A percentile compares a stretch with the other conserved stretches of the same genome.
phyloP scores from a whole-genome alignment of 2,888 invertebrate genomes.

The Alsophila aescularia region DNA sequence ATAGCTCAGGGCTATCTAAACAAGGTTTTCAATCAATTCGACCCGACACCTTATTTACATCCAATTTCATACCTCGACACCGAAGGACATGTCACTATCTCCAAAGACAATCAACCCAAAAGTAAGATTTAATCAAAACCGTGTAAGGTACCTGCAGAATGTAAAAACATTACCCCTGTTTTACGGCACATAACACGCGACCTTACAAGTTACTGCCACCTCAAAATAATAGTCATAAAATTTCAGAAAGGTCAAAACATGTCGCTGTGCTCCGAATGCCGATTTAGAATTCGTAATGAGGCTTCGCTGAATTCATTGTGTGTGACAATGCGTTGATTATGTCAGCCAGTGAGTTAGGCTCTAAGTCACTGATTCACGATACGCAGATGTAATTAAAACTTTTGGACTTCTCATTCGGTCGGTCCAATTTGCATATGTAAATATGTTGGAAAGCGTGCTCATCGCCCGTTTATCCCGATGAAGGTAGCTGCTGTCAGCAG shows the following conservation, averaged over 20 bases:
- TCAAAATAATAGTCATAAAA: slow-evolving; percentile 24
- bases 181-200: slow-evolving; percentile 27
- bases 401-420: slow-evolving; percentile 52
- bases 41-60: too few relatives aligned
- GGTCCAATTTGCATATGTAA: slow-evolving; percentile 55
- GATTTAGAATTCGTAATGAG: slow-evolving; percentile 2
- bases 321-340: slow-evolving; percentile 22
- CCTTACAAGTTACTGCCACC: slow-evolving; percentile 25
- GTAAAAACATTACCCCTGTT: slow-evolving; percentile 21
- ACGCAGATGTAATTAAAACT: slow-evolving; percentile 53
- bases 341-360: background rate
- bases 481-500: slow-evolving; percentile 53
- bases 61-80: too few relatives aligned
- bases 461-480: slow-evolving; percentile 42
- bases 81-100: background rate
- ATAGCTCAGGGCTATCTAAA: too few relatives aligned
- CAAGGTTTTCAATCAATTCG: too few relatives aligned
- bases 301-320: slow-evolving; percentile 4
- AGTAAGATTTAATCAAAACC: slow-evolving; percentile 28
- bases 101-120: slow-evolving; percentile 10
- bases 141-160: slow-evolving; percentile 14
- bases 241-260: slow-evolving; percentile 15
- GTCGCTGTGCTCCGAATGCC: slow-evolving; percentile 3
- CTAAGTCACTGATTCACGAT: slow-evolving; percentile 24
- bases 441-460: slow-evolving; percentile 56